Evolutionary conservation across 2,113 vertebrate genomes (phyloP).

Genomic region (Platysternon megacephalum): DNA sequence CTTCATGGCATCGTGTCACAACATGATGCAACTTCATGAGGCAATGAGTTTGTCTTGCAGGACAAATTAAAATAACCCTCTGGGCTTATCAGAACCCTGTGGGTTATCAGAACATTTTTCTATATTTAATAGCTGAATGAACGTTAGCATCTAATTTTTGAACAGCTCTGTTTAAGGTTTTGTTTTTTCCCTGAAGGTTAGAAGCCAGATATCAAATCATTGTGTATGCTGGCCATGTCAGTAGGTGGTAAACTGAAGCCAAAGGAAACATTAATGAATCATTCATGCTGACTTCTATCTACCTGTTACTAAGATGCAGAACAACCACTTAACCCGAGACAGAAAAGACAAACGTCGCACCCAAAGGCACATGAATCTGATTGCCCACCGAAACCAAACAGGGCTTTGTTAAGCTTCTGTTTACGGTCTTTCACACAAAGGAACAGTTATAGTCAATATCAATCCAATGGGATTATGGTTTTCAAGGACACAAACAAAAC

Average conservation of each 20-base stretch:
- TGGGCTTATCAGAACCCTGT: too few relatives aligned
- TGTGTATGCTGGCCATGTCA: neutral
- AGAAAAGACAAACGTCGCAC: neutral
- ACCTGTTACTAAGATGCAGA: slow-evolving; percentile 23
- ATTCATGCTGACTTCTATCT: slow-evolving; percentile 19
- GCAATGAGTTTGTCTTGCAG: neutral
- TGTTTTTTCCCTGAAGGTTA: neutral
- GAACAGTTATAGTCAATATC: neutral
- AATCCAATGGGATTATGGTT: neutral
- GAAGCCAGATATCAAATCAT: slow-evolving; percentile 4
- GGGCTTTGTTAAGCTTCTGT: neutral
- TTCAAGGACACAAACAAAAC: neutral
- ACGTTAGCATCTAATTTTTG: slow-evolving; percentile 20
- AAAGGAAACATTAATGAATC: slow-evolving; percentile 57
- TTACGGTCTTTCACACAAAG: neutral
- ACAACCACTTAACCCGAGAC: slow-evolving; percentile 26
- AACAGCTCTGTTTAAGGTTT: slow-evolving; percentile 38
- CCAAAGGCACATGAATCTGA: neutral
- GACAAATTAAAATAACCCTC: neutral
- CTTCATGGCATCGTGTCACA: neutral
- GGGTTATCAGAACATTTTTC: neutral
- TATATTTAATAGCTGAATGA: neutral
- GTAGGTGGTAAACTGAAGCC: slow-evolving; percentile 26
- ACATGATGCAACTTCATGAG: neutral
- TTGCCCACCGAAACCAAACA: neutral